Percentiles rank a stretch among this genome's conserved stretches.
Conservation (phyloP, 1,140 invertebrate species). For the Drosophila orosa region DNA sequence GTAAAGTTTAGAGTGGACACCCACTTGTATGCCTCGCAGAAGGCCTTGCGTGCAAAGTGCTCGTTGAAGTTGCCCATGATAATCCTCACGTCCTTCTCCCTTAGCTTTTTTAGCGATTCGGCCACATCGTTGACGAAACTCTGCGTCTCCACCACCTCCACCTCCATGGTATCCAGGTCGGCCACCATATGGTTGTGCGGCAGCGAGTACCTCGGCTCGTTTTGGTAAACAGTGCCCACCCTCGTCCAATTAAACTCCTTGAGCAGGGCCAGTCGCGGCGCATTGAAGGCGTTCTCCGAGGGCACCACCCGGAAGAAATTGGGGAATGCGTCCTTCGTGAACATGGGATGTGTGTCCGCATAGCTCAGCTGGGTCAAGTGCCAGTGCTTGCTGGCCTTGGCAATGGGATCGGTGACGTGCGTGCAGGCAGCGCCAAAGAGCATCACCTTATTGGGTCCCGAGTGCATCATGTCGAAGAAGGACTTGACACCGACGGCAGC, state of each 20-base stretch:
- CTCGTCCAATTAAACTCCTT: constrained; percentile 98
- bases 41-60: constrained; percentile 95
- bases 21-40: constrained; percentile 95
- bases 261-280: constrained; percentile 94
- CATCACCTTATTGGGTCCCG: constrained; percentile 95
- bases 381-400: constrained; percentile 98
- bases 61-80: constrained; percentile 99
- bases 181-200: constrained; percentile 96
- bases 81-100: constrained; percentile 96
- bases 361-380: constrained; percentile 98
- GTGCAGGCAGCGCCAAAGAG: constrained; percentile 98
- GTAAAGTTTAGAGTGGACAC: constrained; percentile 3
- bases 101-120: constrained; percentile 92
- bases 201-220: constrained; percentile 96
- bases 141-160: constrained; percentile 95
- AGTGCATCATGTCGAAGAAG: constrained; percentile 99
- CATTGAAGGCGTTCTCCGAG: constrained; percentile 97
- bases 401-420: constrained; percentile 98
- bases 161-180: constrained; percentile 92
- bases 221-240: constrained; percentile 98
- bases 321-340: constrained; percentile 96
- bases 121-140: constrained; percentile 97
- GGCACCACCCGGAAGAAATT: constrained; percentile 98
- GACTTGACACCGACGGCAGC: constrained; percentile 98
- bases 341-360: constrained; percentile 99